Base-by-base conservation (phyloP, 2,797 vertebrate species). In the Phaenicophaeus curvirostris region DNA sequence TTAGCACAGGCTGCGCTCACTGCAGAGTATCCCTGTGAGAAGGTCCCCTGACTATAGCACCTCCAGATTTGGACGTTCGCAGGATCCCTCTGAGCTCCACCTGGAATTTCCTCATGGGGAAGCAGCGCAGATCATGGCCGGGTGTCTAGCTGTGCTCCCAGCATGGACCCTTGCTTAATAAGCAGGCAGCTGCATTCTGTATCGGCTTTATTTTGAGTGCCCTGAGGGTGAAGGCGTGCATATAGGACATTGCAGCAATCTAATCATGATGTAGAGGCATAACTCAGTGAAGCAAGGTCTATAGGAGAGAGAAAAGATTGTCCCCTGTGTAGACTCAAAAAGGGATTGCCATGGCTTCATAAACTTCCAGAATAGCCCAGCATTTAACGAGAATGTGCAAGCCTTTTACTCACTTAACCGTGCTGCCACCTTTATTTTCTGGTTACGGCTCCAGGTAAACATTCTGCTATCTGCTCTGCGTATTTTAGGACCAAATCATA, bases 91-190 rank as follows among this genome's bases (percentile, higher is more conserved):
- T 18, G 65, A 61, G 28, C 21, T 75, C 55, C 59, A 57, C 35
- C 13, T 48, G 59, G 81, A 75, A 65, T 76, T 41, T 25, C 44
- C 30, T 18, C 15, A 8, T 2, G 4, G 65, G 6, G 51, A 85
- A 17, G 14, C 31, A 7, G 33, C 4, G 27, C 0, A 0, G 42
- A 25, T 58, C 25, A 37, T 0, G 3, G 7, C 50, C 0, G 0
- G 46, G 39, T 6, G 21, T 31, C 42, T 65, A 2, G 2, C 50
- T 79, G 31, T 59, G 41, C 14, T 90, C 78, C 51, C 15, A 18
- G 12, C 12, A 2, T 11, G 41, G 31, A 8, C 14, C 46, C 69
- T 59, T 33, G 53, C 58, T 62, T 55, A 50, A 58, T 65, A 63
- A 76, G 58, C 37, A 44, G 30, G 27, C n/a, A 55, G 54, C 73